Evolutionary conservation across 37 sponge, comb jelly and placozoan species (phyloP).

Genomic region (Mnemiopsis leidyi): DNA sequence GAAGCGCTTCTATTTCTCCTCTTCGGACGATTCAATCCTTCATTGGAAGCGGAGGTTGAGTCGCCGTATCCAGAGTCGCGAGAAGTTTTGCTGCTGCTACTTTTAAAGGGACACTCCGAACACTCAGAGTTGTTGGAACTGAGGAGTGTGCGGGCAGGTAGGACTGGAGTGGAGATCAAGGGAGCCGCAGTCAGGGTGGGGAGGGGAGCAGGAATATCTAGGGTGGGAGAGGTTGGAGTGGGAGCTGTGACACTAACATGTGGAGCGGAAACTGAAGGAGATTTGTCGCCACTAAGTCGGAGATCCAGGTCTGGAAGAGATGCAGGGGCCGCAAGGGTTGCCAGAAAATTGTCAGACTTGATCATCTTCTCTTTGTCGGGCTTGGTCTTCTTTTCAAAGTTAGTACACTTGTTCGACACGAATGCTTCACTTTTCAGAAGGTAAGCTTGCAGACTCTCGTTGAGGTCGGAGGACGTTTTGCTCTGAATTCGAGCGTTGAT

Average conservation of each 20-base stretch:
- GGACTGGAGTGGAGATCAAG: background rate
- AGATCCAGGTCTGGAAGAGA: background rate
- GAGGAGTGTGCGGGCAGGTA: background rate
- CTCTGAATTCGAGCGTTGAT: background rate
- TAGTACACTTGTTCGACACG: background rate
- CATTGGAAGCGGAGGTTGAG: constrained; percentile 32
- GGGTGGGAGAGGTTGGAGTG: background rate
- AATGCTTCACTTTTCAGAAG: constrained; percentile 50
- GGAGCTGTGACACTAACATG: background rate
- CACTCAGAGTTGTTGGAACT: background rate
- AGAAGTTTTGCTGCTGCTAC: constrained; percentile 13
- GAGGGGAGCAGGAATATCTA: background rate
- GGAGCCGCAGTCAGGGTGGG: background rate
- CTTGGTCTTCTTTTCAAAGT: background rate
- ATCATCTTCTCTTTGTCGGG: background rate
- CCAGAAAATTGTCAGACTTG: background rate
- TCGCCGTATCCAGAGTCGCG: constrained; percentile 57
- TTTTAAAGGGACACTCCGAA: background rate
- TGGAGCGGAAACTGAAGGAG: background rate
- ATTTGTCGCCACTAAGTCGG: background rate
- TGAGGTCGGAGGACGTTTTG: constrained; percentile 9
- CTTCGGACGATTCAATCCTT: background rate
- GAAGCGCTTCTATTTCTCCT: background rate
- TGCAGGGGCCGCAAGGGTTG: background rate
- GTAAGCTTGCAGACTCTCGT: constrained; percentile 10